Conservation (phyloP, 2,113 vertebrate species). For the Lates calcarifer region DNA sequence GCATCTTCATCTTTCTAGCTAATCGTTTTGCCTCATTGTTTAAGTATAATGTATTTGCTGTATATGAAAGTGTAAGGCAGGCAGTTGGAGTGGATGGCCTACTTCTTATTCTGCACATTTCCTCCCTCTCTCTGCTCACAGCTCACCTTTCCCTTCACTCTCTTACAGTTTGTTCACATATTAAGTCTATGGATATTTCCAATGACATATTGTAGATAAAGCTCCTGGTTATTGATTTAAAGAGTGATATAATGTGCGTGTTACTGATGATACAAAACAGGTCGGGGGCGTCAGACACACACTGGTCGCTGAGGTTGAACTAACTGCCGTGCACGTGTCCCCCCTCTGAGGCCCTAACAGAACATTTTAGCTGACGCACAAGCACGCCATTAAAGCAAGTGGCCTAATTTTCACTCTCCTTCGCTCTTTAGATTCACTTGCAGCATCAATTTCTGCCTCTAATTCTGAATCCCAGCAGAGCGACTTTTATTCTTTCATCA, state of each 20-base stretch:
- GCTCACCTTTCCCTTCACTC: slow-evolving; percentile 35
- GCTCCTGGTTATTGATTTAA: neutral
- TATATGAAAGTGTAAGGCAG: slow-evolving; percentile 4
- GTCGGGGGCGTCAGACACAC: neutral
- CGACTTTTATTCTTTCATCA: slow-evolving; percentile 60
- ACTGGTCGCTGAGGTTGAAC: neutral
- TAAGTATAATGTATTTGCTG: neutral
- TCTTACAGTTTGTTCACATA: neutral
- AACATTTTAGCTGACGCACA: slow-evolving; percentile 40
- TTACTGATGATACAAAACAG: neutral
- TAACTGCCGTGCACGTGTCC: neutral
- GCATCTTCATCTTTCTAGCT: neutral
- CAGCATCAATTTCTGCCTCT: slow-evolving; percentile 68
- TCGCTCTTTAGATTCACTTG: slow-evolving; percentile 50
- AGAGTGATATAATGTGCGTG: neutral
- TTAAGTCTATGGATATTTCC: no score
- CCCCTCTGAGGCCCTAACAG: slow-evolving; percentile 22
- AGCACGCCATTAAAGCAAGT: slow-evolving; percentile 47
- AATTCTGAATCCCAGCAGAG: slow-evolving; percentile 58
- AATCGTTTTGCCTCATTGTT: neutral
- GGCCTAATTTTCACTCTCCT: slow-evolving; percentile 53
- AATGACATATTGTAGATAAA: neutral
- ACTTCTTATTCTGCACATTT: slow-evolving; percentile 37
- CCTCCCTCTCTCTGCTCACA: neutral
- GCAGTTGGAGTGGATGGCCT: slow-evolving; percentile 33